Evolutionary conservation across 1,140 invertebrate genomes (phyloP).

Genomic region (Pseudomyrmex dendroicus): DNA sequence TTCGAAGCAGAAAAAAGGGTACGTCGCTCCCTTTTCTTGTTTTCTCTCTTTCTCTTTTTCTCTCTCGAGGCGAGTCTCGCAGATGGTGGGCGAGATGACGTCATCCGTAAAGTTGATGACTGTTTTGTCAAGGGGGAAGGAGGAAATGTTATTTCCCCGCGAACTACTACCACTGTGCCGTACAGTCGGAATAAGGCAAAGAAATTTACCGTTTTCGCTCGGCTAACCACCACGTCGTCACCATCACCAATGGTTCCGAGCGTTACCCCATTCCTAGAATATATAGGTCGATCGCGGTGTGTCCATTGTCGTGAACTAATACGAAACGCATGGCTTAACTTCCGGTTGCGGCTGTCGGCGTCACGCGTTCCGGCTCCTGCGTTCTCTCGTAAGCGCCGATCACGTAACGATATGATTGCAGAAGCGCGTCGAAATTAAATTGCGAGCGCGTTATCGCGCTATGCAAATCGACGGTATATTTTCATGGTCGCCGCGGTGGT

Average conservation of each 20-base stretch:
- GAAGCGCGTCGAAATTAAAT: conserved; percentile 22
- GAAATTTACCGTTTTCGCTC: conserved; percentile 72
- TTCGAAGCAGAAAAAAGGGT: conserved; percentile 66
- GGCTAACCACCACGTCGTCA: conserved; percentile 45
- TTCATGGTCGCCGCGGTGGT: background rate
- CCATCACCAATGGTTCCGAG: background rate
- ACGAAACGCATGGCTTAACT: conserved; percentile 72
- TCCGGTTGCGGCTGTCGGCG: conserved; percentile 60
- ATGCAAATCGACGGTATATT: background rate
- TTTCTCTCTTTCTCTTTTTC: background rate
- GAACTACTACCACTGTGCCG: conserved; percentile 1
- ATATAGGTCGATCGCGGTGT: conserved; percentile 66
- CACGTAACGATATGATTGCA: conserved; percentile 45
- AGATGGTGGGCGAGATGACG: conserved; percentile 77
- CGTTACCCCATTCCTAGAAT: conserved; percentile 45
- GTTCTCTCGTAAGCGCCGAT: conserved; percentile 6
- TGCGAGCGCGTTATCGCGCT: conserved; percentile 37
- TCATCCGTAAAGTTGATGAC: conserved; percentile 77
- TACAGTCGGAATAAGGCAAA: conserved; percentile 58
- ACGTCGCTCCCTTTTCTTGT: background rate
- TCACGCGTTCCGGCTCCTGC: conserved; percentile 12
- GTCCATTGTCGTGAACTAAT: conserved; percentile 66
- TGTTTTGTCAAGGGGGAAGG: conserved; percentile 68
- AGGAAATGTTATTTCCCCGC: conserved; percentile 75
- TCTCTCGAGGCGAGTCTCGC: conserved; percentile 47